Percentiles rank a stretch among this genome's conserved stretches.
These are phyloP conservation scores for Trachemys scripta DNA, from an alignment of 2,113 vertebrate species.

Conservation along the genomic window DNA sequence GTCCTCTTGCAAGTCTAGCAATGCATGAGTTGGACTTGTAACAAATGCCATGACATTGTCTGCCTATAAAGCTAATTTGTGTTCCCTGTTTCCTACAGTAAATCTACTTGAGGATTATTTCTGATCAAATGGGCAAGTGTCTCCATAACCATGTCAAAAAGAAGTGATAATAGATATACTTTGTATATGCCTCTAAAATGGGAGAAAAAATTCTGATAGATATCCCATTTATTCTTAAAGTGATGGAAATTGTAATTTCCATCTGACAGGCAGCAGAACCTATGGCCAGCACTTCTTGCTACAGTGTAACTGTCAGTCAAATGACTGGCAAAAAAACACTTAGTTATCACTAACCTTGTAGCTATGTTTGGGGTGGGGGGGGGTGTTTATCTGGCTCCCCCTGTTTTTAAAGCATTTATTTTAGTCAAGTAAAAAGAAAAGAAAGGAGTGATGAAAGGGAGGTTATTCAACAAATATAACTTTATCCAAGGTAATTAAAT, in stretches of 20 bases:
- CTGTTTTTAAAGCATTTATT: neutral
- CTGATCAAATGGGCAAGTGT: neutral
- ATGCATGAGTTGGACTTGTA: neutral
- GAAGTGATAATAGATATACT: neutral
- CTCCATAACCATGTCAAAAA: neutral
- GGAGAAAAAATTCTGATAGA: neutral
- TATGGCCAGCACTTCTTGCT: neutral
- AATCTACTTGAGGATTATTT: neutral
- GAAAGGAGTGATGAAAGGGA: neutral
- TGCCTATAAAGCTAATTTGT: neutral
- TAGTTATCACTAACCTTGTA: neutral
- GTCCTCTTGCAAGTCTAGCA: neutral
- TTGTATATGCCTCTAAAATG: neutral
- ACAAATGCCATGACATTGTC: neutral
- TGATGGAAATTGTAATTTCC: neutral
- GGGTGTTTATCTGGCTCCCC: rapidly evolving
- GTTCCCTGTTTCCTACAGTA: neutral
- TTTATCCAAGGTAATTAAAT: neutral
- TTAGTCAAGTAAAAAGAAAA: neutral
- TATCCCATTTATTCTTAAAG: neutral
- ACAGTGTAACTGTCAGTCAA: neutral
- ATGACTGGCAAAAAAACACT: neutral
- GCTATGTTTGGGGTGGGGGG: too few relatives aligned
- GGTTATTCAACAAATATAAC: neutral
- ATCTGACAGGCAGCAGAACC: neutral